Percentiles rank a stretch among this genome's conserved stretches.
Evolutionary conservation across 2,113 vertebrate genomes (phyloP).

Genomic region (Romanogobio albipinnatus): DNA sequence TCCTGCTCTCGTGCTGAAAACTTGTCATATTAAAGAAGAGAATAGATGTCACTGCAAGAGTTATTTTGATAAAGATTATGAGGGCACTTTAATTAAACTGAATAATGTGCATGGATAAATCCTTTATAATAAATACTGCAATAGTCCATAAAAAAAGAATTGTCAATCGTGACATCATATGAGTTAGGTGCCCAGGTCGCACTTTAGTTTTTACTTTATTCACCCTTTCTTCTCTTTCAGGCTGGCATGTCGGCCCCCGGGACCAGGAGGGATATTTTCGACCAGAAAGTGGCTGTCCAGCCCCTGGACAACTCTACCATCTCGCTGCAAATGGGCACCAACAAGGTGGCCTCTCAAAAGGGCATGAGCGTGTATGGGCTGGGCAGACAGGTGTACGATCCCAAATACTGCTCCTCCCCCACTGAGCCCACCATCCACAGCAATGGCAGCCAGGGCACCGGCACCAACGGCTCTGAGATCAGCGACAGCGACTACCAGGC

Average conservation of each 20-base stretch:
- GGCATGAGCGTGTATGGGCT: constrained; percentile 90
- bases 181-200: background rate
- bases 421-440: constrained; percentile 80
- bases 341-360: constrained; percentile 89
- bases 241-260: constrained; percentile 87
- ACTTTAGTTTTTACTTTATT: background rate
- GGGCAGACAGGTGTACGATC: constrained; percentile 88
- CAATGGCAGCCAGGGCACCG: constrained; percentile 87
- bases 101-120: too few species aligned
- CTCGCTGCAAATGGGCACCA: constrained; percentile 91
- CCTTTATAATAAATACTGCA: too few species aligned
- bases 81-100: too few species aligned
- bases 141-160: too few species aligned
- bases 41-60: too few species aligned
- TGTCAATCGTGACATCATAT: too few species aligned
- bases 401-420: constrained; percentile 85
- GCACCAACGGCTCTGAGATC: constrained; percentile 85
- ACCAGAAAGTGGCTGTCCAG: constrained; percentile 84
- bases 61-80: too few species aligned
- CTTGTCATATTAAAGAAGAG: too few species aligned
- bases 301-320: constrained; percentile 87
- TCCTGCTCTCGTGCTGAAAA: too few species aligned
- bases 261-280: constrained; percentile 87
- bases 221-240: constrained; percentile 62
- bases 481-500: constrained; percentile 89